Evolutionary conservation across 2,113 vertebrate genomes (phyloP).

Genomic region (Zootoca vivipara): DNA sequence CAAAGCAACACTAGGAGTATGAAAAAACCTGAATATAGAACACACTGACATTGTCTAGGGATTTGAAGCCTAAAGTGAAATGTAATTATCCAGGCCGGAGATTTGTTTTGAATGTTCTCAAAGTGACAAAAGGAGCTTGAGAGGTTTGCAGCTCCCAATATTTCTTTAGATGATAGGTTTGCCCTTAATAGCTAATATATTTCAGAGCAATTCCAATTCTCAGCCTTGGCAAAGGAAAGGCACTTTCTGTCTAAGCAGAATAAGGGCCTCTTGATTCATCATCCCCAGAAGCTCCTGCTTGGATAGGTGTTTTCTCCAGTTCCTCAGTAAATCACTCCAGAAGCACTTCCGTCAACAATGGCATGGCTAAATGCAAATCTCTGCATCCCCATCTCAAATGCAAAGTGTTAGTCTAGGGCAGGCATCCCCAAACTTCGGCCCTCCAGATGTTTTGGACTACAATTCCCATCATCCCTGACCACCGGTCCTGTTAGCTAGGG

Average conservation of each 20-base stretch:
- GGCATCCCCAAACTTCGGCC: no score
- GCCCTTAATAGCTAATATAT: background rate
- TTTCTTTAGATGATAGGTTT: background rate
- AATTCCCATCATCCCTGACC: no score
- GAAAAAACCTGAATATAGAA: background rate
- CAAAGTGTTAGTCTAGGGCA: rapidly evolving
- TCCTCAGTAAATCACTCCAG: background rate
- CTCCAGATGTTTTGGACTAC: no score
- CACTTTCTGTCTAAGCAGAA: conserved; percentile 24
- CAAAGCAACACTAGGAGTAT: background rate
- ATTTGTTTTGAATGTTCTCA: background rate
- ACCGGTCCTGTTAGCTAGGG: no score
- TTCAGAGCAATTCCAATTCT: background rate
- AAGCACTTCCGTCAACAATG: background rate
- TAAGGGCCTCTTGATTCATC: background rate
- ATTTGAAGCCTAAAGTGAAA: background rate
- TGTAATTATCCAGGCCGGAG: background rate
- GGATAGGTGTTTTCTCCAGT: background rate
- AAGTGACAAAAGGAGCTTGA: rapidly evolving
- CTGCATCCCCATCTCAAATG: background rate
- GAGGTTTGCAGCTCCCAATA: background rate
- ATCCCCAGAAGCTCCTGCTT: background rate
- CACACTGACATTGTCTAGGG: background rate
- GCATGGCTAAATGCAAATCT: background rate
- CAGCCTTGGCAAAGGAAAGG: background rate